Conservation (phyloP, 2,888 invertebrate species). For the Catocala nupta region DNA sequence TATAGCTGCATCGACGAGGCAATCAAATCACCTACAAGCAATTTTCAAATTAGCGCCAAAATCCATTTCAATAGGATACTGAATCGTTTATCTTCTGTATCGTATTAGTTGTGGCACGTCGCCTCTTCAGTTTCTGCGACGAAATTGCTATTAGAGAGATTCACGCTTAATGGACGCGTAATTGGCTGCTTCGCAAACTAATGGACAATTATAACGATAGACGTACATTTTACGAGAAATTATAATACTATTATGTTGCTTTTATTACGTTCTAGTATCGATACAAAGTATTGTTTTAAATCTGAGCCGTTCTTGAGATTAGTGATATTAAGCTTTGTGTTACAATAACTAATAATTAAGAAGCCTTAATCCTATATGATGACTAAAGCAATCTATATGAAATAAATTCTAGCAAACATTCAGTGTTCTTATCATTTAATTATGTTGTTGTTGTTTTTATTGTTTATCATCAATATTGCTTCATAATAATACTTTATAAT, state of each 20-base stretch:
- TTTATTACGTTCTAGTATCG: slow-evolving; percentile 37
- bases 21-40: too few relatives aligned
- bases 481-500: too few relatives aligned
- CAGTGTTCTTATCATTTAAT: too few relatives aligned
- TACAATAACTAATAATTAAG: too few relatives aligned
- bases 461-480: too few relatives aligned
- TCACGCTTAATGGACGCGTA: slow-evolving; percentile 83
- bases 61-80: neutral
- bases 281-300: slow-evolving; percentile 1
- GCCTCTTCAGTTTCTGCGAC: slow-evolving; percentile 66
- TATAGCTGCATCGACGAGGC: too few relatives aligned
- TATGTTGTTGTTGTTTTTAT: too few relatives aligned
- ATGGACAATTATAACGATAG: slow-evolving; percentile 82
- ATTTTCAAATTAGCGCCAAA: neutral
- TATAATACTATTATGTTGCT: slow-evolving; percentile 62
- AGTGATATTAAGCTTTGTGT: too few relatives aligned
- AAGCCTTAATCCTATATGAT: too few relatives aligned
- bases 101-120: slow-evolving; percentile 24
- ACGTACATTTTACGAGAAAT: slow-evolving; percentile 68
- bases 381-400: too few relatives aligned
- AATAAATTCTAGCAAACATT: too few relatives aligned
- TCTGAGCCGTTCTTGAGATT: too few relatives aligned
- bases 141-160: slow-evolving; percentile 84
- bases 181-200: slow-evolving; percentile 84
- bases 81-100: slow-evolving; percentile 28